Evolutionary conservation across 2,888 invertebrate genomes (phyloP).

Genomic region (Papilio protenor): DNA sequence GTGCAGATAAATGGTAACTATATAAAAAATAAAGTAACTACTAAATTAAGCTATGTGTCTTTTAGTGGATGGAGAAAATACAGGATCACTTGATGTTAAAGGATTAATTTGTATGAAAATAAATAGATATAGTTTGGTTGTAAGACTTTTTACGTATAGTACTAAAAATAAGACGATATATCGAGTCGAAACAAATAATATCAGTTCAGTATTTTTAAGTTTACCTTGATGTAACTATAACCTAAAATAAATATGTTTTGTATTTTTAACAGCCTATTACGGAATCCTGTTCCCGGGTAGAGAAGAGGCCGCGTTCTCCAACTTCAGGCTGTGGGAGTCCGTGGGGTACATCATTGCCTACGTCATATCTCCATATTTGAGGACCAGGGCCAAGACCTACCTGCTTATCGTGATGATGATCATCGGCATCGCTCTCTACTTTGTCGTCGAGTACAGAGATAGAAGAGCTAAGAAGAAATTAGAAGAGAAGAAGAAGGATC

Average conservation of each 20-base stretch:
- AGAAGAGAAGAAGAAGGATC: conserved; percentile 54
- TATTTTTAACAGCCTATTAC: conserved; percentile 80
- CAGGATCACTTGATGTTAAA: too few species aligned
- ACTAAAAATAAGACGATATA: too few species aligned
- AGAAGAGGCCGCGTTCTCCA: conserved; percentile 88
- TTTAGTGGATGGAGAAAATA: too few species aligned
- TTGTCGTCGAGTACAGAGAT: conserved; percentile 69
- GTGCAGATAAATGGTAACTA: conserved; percentile 86
- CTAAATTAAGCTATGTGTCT: too few species aligned
- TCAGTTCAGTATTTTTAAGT: too few species aligned
- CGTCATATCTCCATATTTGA: conserved; percentile 80
- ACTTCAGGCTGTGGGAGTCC: conserved; percentile 88
- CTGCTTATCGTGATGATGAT: conserved; percentile 76
- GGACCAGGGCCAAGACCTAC: conserved; percentile 82
- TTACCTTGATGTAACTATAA: too few species aligned
- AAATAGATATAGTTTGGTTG: too few species aligned
- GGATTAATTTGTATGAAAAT: too few species aligned
- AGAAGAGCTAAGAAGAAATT: conserved; percentile 55
- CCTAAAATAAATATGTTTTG: too few species aligned
- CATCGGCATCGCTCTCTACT: conserved; percentile 82
- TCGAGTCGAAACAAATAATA: too few species aligned
- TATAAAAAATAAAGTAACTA: not conserved
- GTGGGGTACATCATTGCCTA: conserved; percentile 87
- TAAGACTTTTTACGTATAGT: too few species aligned
- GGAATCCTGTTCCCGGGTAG: conserved; percentile 86